Conservation (phyloP, 2,113 vertebrate species). For the Eclectus roratus region DNA sequence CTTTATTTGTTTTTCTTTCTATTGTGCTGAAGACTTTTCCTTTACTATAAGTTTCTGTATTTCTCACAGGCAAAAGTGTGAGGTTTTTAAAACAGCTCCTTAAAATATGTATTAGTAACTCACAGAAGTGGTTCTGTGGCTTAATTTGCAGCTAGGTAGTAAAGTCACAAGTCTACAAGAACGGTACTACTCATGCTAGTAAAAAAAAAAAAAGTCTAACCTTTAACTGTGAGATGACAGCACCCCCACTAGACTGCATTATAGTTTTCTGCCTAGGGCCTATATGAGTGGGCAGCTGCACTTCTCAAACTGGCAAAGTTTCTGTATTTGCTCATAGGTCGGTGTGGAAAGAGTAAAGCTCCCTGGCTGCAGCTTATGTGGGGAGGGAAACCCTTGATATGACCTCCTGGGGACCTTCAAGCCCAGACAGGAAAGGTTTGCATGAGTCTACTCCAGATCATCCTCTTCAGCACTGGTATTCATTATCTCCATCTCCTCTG, state of each 20-base stretch:
- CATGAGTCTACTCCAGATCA: background rate
- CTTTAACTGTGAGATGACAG: background rate
- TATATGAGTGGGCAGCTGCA: background rate
- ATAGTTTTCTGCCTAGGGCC: background rate
- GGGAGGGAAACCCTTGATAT: background rate
- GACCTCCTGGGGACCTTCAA: background rate
- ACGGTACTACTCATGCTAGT: background rate
- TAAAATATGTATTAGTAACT: background rate
- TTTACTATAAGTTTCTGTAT: background rate
- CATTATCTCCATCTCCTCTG: background rate
- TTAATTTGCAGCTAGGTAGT: background rate
- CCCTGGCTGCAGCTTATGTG: background rate
- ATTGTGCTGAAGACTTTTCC: background rate
- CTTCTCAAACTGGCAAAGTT: background rate
- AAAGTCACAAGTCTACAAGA: background rate
- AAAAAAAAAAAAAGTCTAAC: background rate
- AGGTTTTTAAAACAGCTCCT: background rate
- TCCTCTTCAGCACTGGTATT: background rate
- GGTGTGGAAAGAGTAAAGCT: background rate
- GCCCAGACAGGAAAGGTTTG: background rate
- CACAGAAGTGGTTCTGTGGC: background rate
- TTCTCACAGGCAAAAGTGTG: background rate
- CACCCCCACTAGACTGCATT: background rate
- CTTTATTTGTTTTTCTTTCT: background rate
- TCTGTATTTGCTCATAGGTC: rapidly evolving